These are phyloP conservation scores for Heliconius hortense DNA, from an alignment of 2,888 invertebrate species.

Conservation along the genomic window DNA sequence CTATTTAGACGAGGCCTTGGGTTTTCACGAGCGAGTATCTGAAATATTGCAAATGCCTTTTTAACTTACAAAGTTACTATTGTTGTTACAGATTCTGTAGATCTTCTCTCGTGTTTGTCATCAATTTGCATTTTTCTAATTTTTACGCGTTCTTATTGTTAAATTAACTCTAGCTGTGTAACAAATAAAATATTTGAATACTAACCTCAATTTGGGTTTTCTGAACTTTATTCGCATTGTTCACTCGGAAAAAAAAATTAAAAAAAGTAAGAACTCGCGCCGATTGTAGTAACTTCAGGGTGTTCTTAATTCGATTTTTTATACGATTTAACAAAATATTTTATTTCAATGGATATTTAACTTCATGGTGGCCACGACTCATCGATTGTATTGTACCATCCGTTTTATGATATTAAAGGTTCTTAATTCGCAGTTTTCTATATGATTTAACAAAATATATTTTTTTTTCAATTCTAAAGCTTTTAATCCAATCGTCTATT, in stretches of 20 bases:
- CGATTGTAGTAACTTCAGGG: no score
- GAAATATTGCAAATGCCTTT: conserved; percentile 31
- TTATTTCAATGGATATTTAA: no score
- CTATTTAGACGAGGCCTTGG: conserved; percentile 71
- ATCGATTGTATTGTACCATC: background rate
- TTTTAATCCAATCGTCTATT: background rate
- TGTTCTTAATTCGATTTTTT: no score
- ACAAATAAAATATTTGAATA: background rate
- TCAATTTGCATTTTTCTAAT: background rate
- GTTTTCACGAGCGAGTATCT: conserved; percentile 57
- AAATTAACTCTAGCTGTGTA: background rate
- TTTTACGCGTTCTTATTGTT: background rate
- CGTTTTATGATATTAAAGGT: background rate
- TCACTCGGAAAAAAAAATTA: no score
- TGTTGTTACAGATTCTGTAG: background rate
- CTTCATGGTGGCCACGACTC: no score
- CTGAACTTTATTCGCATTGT: no score
- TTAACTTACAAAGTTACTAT: conserved; percentile 1
- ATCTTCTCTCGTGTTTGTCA: background rate
- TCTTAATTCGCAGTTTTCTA: background rate
- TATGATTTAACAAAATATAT: background rate
- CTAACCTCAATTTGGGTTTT: no score
- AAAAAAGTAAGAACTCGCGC: no score
- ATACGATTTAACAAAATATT: no score
- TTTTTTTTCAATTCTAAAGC: background rate